phyloP scores from a whole-genome alignment of 2,888 invertebrate species.

The Plusia festucae region DNA sequence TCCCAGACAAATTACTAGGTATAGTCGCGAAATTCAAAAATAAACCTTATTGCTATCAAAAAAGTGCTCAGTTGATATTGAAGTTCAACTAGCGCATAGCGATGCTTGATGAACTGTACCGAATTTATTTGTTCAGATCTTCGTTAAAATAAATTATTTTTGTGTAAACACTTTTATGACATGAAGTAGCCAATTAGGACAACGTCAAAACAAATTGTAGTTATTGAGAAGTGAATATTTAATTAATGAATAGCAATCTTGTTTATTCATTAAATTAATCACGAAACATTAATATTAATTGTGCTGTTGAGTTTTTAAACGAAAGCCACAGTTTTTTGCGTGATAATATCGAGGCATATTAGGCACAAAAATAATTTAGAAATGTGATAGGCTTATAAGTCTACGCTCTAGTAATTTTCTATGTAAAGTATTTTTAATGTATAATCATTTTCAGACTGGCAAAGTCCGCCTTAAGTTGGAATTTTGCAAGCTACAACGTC shows the following conservation, averaged over 20 bases:
- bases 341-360: no score
- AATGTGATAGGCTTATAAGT: no score
- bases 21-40: neutral
- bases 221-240: slow-evolving; percentile 36
- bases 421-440: neutral
- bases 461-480: neutral
- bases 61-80: no score
- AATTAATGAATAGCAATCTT: slow-evolving; percentile 31
- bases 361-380: no score
- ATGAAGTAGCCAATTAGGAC: slow-evolving; percentile 42
- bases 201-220: slow-evolving; percentile 32
- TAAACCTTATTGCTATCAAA: no score
- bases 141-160: slow-evolving; percentile 6
- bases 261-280: no score
- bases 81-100: neutral
- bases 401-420: neutral
- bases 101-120: neutral
- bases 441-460: neutral
- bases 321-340: no score
- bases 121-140: neutral
- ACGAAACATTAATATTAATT: no score
- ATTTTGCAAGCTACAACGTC: neutral
- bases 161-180: slow-evolving; percentile 29
- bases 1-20: slow-evolving; percentile 45
- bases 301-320: no score